Evolutionary conservation across 2,113 vertebrate genomes (phyloP).

Genomic region (Odocoileus virginianus): DNA sequence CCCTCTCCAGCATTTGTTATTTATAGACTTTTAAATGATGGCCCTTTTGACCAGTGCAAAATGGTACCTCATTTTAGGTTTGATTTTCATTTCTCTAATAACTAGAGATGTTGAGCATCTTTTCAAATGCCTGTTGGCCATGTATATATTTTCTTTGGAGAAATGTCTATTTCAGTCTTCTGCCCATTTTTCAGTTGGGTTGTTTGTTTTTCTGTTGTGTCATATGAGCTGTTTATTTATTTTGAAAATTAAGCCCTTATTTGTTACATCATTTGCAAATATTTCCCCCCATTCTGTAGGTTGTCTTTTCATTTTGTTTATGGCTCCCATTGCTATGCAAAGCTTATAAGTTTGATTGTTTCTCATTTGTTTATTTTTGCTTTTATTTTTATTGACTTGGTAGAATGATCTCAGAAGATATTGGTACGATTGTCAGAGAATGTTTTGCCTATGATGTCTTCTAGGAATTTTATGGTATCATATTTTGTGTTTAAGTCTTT

Average conservation of each 20-base stretch:
- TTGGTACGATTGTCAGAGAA: background rate
- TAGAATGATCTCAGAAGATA: background rate
- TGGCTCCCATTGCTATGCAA: background rate
- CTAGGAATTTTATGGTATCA: background rate
- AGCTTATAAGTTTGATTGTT: background rate
- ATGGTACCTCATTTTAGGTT: background rate
- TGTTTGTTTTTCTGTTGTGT: background rate
- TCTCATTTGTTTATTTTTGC: background rate
- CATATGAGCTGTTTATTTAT: background rate
- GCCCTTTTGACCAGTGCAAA: background rate
- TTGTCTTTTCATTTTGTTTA: background rate
- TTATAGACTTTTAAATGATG: background rate
- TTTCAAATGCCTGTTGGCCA: background rate
- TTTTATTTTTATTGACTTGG: background rate
- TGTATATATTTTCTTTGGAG: background rate
- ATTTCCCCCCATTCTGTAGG: background rate
- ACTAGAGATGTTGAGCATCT: background rate
- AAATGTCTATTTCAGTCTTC: background rate
- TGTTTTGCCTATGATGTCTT: background rate
- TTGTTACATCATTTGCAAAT: background rate
- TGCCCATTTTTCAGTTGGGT: background rate
- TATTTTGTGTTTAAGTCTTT: background rate
- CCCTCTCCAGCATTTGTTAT: background rate
- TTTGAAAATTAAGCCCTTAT: background rate
- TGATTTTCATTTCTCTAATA: background rate